Evolutionary conservation across 2,113 vertebrate species (phyloP).

Genomic region (Litocranius walleri): DNA sequence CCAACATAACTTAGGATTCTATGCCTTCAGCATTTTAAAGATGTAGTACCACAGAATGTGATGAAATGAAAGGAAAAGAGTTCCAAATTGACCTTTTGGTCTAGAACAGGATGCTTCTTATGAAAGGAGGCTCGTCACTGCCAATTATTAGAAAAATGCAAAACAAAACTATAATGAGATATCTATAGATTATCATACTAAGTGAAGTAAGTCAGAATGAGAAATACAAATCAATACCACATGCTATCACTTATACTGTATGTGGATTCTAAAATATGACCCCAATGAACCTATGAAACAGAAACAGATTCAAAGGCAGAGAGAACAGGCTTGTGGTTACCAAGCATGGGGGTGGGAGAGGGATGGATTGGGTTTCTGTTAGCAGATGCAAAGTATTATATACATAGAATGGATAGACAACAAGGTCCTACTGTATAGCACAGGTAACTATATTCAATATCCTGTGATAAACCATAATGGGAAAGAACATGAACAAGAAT

Average conservation of each 20-base stretch:
- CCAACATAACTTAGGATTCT: background rate
- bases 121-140: background rate
- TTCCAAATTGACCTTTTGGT: background rate
- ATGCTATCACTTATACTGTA: background rate
- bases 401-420: background rate
- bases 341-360: background rate
- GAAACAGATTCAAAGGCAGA: background rate
- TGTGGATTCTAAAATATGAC: background rate
- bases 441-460: background rate
- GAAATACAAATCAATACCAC: background rate
- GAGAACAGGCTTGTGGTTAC: background rate
- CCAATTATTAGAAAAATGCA: background rate
- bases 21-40: background rate
- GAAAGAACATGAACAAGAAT: background rate
- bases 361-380: background rate
- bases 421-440: background rate
- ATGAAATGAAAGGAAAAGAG: background rate
- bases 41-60: background rate
- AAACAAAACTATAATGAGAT: background rate
- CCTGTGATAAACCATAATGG: background rate
- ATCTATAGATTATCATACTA: background rate
- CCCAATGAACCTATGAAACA: background rate
- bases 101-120: background rate
- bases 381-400: background rate
- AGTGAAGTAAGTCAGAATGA: background rate